Evolutionary conservation across 2,113 vertebrate genomes (phyloP).

Genomic region (Oncorhynchus kisutch): DNA sequence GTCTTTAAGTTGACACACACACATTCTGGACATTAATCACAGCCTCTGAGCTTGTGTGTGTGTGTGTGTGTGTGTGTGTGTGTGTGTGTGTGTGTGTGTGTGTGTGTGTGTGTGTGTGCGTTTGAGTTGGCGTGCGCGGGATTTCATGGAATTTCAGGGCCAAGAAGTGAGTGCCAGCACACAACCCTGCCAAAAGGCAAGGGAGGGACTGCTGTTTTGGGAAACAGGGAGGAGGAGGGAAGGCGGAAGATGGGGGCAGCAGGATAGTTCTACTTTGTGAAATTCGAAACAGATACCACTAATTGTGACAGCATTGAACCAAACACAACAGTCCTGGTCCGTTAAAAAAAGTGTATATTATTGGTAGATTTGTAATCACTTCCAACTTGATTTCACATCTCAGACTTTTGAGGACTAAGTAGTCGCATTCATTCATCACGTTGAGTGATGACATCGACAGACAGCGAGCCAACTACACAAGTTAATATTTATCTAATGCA

Average conservation of each 20-base stretch:
- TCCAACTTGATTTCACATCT: neutral
- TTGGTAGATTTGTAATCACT: neutral
- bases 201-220: slow-evolving; percentile 20
- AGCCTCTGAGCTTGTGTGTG: slow-evolving; percentile 11
- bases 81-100: too few species aligned
- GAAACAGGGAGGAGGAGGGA: neutral
- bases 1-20: slow-evolving; percentile 33
- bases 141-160: slow-evolving; percentile 11
- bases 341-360: neutral
- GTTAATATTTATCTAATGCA: slow-evolving; percentile 47
- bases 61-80: neutral
- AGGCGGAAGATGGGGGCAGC: neutral
- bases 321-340: neutral
- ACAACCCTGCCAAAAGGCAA: slow-evolving; percentile 13
- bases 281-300: neutral
- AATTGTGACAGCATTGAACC: neutral
- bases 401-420: neutral
- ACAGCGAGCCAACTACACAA: slow-evolving; percentile 36
- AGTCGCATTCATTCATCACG: neutral
- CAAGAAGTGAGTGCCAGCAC: slow-evolving; percentile 17
- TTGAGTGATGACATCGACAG: neutral
- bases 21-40: slow-evolving; percentile 41
- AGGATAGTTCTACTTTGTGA: neutral
- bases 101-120: too few species aligned
- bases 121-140: neutral